Base-by-base conservation (phyloP, 2,888 invertebrate species). In the Monoplex corrugatus region DNA sequence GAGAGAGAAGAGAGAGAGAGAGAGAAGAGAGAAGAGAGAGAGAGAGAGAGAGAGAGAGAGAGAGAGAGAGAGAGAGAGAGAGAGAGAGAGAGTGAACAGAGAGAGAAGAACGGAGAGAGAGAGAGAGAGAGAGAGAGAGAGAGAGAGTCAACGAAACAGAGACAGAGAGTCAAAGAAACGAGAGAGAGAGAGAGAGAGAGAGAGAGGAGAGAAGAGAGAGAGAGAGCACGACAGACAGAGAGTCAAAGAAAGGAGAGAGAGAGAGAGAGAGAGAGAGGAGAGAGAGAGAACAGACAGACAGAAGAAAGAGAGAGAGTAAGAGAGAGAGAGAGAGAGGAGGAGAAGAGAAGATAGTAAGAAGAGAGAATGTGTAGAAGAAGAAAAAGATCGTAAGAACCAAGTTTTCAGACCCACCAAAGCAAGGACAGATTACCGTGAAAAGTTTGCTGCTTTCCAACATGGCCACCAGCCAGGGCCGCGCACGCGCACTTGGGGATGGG, bases 401-500 rank as follows among this genome's bases (percentile, higher is more conserved):
- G n/a, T n/a, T n/a, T n/a, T n/a, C n/a, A n/a, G n/a, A n/a, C n/a
- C n/a, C n/a, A n/a, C n/a, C n/a, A n/a, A n/a, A n/a, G n/a, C n/a
- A n/a, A n/a, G 38, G 28, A 28, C 72, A 43, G 0, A 23, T 84
- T 89, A 94, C 94, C 92, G 78, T 92, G 90, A 83, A 94, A 94
- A 50, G 90, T 91, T 43, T 94, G 93, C n/a, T 88, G 89, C 88
- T 91, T 92, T 10, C 93, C 93, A 0, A 93, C 91, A 72, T 92
- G 90, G 19, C 94, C 93, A 8, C 93, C 93, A 28, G 91, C 91
- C 0, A 94, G 89, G 89, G 28, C 92, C 94, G n/a, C 91, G 89
- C 38, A 95, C 92, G 57, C 92, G 92, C 80, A 95, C 94, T 86
- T 94, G 94, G 0, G 94, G 94, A 8, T n/a, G n/a, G n/a, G 94